Percentiles rank a stretch among this genome's conserved stretches.
Conservation (phyloP, 2,797 vertebrate genomes). For the Chaetodon trifasciatus region DNA sequence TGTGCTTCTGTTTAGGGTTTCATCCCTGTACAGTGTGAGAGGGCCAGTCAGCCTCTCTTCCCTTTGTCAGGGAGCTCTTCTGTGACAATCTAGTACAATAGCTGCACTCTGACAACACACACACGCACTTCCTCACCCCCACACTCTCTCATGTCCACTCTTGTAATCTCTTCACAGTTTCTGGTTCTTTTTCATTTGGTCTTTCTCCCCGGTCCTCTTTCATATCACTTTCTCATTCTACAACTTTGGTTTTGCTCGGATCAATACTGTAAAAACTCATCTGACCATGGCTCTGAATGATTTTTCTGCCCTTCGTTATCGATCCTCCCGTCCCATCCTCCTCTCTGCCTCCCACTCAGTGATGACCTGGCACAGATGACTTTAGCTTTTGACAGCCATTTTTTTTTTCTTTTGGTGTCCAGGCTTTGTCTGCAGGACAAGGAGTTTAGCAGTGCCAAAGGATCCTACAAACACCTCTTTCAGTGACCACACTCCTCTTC, state of each 20-base stretch:
- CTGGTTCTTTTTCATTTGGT: background rate
- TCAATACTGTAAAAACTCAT: constrained; percentile 54
- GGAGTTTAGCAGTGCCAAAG: constrained; percentile 5
- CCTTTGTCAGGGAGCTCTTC: constrained; percentile 75
- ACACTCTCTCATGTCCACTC: background rate
- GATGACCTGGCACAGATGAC: constrained; percentile 81
- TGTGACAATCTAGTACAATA: constrained; percentile 79
- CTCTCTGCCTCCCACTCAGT: constrained; percentile 56
- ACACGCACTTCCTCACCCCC: constrained; percentile 61
- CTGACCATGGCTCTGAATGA: constrained; percentile 32
- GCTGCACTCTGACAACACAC: constrained; percentile 56
- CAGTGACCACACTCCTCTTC: background rate
- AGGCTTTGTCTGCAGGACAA: constrained; percentile 62
- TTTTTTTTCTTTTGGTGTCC: constrained; percentile 61
- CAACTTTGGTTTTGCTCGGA: constrained; percentile 30
- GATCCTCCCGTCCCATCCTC: constrained; percentile 25
- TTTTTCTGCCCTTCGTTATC: constrained; percentile 44
- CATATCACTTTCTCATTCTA: constrained; percentile 34
- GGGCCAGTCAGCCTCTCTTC: constrained; percentile 64
- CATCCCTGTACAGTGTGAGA: constrained; percentile 61
- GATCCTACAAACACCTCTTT: background rate
- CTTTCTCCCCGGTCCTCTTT: constrained; percentile 19
- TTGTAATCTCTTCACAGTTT: constrained; percentile 17
- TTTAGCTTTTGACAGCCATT: constrained; percentile 74
- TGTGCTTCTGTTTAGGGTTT: constrained; percentile 57